Evolutionary conservation across 2,888 invertebrate genomes (phyloP), one percentile per base, ranked within the genome.

Genomic region (Athetis lepigone): DNA sequence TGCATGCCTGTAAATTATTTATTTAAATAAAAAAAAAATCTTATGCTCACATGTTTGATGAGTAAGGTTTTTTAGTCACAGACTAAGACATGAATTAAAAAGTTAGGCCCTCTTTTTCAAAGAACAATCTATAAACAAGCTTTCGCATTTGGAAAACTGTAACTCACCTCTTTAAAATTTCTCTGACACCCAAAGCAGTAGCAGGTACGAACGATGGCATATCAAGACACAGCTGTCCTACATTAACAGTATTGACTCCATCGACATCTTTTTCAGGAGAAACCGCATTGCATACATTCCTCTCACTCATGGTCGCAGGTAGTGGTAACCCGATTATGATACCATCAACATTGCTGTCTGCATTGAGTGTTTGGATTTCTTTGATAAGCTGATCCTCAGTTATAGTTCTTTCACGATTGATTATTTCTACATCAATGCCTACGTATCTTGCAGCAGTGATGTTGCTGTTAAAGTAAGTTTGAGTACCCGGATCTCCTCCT

Each of bases 201-300:
- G 98, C 98, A 1, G 98, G 98, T 6, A 98, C 95, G 68, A 98
- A 95, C 0, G 96, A 95, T 45, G 96, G 96, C 96, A 97, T 96
- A 85, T 98, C 97, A 49, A 97, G 88, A 61, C 96, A 96, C 54
- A 98, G 93, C 79, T 97, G 96, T 4, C 98, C 98, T 58, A 98
- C 95, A 89, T 98, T 98, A 13, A 96, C 92, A 63, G 97, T 96
- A 89, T 98, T 98, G 85, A 98, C 98, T 0, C 98, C 98, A 91
- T 99, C 98, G 0, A 99, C 98, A 95, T 99, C 98, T 88, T 99
- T 99, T 25, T 95, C 95, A 0, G 97, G 97, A 36, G 95, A 91
- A 0, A 99, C 96, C 0, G 98, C 96, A 93, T 98, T 97, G 85
- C 98, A 98, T 4, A 98, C 95, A 80, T 95, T 96, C 67, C 97